Percentiles rank a stretch among this genome's conserved stretches.
These are phyloP conservation scores for Sternotherus odoratus DNA, from an alignment of 2,797 vertebrate genomes.

Conservation along the genomic window DNA sequence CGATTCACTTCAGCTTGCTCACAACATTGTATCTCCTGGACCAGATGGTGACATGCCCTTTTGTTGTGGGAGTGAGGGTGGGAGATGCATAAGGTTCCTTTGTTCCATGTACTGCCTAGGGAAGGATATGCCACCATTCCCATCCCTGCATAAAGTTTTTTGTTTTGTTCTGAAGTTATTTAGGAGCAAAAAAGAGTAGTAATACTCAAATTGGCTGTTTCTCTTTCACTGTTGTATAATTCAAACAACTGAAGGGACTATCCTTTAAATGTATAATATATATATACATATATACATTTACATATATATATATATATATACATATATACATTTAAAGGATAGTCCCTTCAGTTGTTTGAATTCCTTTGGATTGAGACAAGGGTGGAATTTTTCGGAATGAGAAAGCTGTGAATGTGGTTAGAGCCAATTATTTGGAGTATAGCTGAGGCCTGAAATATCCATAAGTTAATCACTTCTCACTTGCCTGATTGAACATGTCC, in stretches of 20 bases:
- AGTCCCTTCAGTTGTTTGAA: too few relatives aligned
- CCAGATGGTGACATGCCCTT: background rate
- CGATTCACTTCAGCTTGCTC: background rate
- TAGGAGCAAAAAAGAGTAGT: background rate
- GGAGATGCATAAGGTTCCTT: background rate
- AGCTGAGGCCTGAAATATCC: background rate
- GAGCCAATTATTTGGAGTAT: background rate
- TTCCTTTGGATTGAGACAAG: background rate
- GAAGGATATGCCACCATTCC: background rate
- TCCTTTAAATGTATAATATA: background rate
- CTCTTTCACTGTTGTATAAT: background rate
- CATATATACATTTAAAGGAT: too few relatives aligned
- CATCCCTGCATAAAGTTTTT: background rate
- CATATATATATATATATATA: too few relatives aligned
- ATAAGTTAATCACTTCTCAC: rapidly evolving
- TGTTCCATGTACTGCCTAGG: rapidly evolving
- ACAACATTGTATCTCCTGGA: background rate
- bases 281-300: too few relatives aligned
- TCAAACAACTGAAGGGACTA: background rate
- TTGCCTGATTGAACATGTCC: background rate
- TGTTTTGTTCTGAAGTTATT: background rate
- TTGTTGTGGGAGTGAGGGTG: rapidly evolving
- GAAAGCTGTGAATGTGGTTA: background rate
- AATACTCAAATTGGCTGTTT: background rate
- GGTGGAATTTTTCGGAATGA: background rate